These are phyloP conservation scores for Dicerorhinus sumatrensis DNA, from an alignment of 2,113 vertebrate genomes.

Conservation along the genomic window DNA sequence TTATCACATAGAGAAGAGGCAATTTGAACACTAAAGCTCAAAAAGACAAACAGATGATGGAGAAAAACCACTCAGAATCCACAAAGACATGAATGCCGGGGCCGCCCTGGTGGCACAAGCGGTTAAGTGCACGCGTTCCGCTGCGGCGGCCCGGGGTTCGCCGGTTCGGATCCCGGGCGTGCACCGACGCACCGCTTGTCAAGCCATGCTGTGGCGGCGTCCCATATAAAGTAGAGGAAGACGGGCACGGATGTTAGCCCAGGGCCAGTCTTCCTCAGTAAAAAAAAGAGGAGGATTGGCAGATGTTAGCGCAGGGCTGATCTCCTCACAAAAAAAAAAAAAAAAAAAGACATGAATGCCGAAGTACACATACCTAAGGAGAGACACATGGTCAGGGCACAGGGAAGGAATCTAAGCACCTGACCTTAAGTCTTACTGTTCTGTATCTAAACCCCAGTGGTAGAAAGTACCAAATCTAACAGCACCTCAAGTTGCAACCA, in stretches of 20 bases:
- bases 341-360: not conserved
- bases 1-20: not conserved
- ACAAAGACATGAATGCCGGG: not conserved
- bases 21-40: not conserved
- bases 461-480: not conserved
- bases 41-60: not conserved
- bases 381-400: not conserved
- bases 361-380: not conserved
- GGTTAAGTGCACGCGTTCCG: too few relatives aligned
- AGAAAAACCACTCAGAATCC: not conserved
- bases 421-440: not conserved
- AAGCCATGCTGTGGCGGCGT: too few relatives aligned
- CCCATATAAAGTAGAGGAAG: too few relatives aligned
- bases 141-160: too few relatives aligned
- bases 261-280: too few relatives aligned
- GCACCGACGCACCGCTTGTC: too few relatives aligned
- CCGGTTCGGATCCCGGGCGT: too few relatives aligned
- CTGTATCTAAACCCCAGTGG: not conserved
- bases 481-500: not conserved
- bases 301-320: too few relatives aligned
- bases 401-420: not conserved
- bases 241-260: too few relatives aligned
- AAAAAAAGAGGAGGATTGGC: too few relatives aligned
- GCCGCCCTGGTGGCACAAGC: too few relatives aligned
- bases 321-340: too few relatives aligned